Conservation (phyloP, 2,113 vertebrate species). For the Hassar affinis region DNA sequence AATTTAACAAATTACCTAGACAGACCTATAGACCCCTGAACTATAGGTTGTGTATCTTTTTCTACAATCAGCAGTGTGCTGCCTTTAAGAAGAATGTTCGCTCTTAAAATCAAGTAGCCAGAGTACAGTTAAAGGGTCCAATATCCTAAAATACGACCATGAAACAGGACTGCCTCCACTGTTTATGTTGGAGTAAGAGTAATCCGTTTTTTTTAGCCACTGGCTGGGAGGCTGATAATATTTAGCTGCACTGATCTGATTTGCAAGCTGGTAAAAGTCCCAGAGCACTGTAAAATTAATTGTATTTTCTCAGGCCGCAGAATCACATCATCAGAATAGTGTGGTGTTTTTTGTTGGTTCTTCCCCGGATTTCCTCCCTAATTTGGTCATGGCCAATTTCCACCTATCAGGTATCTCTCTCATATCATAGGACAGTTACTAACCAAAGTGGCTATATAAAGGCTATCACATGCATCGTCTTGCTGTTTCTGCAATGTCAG, state of each 20-base stretch:
- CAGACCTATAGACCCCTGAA: not conserved
- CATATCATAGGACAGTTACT: no score
- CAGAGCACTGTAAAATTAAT: not conserved
- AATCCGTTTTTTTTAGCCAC: not conserved
- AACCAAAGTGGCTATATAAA: no score
- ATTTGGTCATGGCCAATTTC: no score
- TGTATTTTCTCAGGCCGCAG: not conserved
- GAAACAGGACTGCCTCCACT: not conserved
- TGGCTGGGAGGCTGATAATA: not conserved
- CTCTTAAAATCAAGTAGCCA: not conserved
- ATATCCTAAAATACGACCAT: not conserved
- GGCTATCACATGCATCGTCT: no score
- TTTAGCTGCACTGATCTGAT: not conserved
- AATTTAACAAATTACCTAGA: not conserved
- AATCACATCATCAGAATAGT: not conserved
- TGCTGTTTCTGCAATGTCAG: no score
- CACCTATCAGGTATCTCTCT: no score
- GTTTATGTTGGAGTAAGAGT: not conserved
- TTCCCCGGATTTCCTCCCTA: no score
- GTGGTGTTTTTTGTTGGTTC: no score
- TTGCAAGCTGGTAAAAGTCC: not conserved
- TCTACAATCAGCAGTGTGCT: not conserved
- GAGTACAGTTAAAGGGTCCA: not conserved
- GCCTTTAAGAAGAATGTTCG: not conserved
- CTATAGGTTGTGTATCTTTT: not conserved